phyloP scores from a whole-genome alignment of 2,888 invertebrate species.

The Arctia plantaginis region DNA sequence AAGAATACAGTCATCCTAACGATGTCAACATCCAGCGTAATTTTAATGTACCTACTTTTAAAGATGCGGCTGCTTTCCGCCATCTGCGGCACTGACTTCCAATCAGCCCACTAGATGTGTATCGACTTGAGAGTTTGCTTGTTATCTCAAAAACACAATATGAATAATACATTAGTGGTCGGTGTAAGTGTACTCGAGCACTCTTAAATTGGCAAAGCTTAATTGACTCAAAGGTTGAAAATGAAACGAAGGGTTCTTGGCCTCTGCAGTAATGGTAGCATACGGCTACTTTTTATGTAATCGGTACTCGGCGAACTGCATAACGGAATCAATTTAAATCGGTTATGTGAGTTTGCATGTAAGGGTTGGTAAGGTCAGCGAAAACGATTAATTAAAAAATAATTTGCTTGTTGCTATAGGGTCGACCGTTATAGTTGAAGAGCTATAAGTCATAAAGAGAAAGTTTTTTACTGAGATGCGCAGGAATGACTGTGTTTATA shows the following conservation, averaged over 20 bases:
- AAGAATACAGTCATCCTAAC: constrained; percentile 41
- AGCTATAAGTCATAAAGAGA: not conserved
- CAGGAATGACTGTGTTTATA: not conserved
- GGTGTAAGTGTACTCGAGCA: constrained; percentile 71
- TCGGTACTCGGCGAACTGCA: constrained; percentile 64
- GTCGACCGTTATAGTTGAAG: not conserved
- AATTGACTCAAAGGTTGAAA: constrained; percentile 85
- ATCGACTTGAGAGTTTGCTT: constrained; percentile 83
- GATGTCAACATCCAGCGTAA: constrained; percentile 62
- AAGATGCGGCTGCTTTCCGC: constrained; percentile 61
- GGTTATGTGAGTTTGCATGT: constrained; percentile 62
- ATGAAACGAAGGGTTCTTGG: constrained; percentile 70
- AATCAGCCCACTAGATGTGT: constrained; percentile 84
- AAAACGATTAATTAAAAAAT: constrained; percentile 44
- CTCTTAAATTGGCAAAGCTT: constrained; percentile 84
- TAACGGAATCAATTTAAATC: constrained; percentile 67
- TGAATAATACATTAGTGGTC: constrained; percentile 85
- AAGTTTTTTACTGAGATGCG: not conserved
- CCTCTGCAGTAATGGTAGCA: constrained; percentile 44
- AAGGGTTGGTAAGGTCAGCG: constrained; percentile 59
- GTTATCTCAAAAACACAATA: constrained; percentile 86
- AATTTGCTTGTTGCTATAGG: constrained; percentile 12
- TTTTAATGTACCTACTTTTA: constrained; percentile 73
- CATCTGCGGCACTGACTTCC: constrained; percentile 68
- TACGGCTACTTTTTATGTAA: constrained; percentile 69